Evolutionary conservation across 1,140 invertebrate genomes (phyloP).

Genomic region (Drosophila teissieri): DNA sequence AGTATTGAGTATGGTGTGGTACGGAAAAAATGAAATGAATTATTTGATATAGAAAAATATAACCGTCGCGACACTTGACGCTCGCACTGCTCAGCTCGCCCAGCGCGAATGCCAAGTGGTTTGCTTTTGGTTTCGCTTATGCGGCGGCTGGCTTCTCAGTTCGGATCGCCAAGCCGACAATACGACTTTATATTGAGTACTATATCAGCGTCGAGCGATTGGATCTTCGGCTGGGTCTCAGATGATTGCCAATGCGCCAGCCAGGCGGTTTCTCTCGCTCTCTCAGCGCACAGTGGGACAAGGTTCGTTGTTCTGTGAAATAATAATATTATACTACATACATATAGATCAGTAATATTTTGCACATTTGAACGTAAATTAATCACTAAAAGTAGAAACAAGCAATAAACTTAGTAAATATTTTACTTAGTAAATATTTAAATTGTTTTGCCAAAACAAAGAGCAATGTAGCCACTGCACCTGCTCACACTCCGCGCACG

Average conservation of each 20-base stretch:
- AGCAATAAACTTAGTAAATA: too few species aligned
- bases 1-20: background rate
- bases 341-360: too few species aligned
- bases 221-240: constrained; percentile 4
- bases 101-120: constrained; percentile 31
- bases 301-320: background rate
- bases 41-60: background rate
- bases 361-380: too few species aligned
- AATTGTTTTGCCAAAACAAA: too few species aligned
- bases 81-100: constrained; percentile 30
- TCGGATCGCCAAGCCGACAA: constrained; percentile 20
- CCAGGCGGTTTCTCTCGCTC: background rate
- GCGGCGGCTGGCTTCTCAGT: constrained; percentile 12
- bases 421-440: too few species aligned
- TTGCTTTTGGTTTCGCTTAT: background rate
- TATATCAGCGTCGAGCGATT: constrained; percentile 14
- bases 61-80: constrained; percentile 29
- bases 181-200: constrained; percentile 1
- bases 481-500: constrained; percentile 14
- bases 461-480: too few species aligned
- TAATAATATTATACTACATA: background rate
- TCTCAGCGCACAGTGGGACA: background rate
- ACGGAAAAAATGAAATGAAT: too few species aligned
- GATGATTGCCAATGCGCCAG: background rate
- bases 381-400: too few species aligned